phyloP scores from a whole-genome alignment of 2,113 vertebrate species.

The Sardina pilchardus region DNA sequence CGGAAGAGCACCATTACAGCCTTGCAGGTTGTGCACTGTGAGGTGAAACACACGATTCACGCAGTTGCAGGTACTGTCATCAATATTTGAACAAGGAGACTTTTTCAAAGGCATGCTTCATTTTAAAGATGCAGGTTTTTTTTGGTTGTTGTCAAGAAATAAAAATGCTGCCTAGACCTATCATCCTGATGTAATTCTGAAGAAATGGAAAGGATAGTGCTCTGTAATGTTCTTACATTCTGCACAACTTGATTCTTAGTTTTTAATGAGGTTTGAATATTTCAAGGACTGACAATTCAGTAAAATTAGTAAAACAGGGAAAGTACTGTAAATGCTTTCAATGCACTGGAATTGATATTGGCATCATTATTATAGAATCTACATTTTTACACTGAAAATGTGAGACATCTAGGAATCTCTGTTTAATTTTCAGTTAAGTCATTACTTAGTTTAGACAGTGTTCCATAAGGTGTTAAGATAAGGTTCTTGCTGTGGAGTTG shows the following conservation, averaged over 20 bases:
- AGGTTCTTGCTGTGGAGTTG: not conserved
- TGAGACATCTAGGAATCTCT: too few species aligned
- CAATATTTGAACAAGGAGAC: slow-evolving; percentile 26
- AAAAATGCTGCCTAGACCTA: not conserved
- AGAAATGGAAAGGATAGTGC: not conserved
- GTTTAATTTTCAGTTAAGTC: too few species aligned
- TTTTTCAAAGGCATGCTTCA: not conserved
- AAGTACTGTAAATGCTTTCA: not conserved
- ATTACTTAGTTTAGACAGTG: too few species aligned
- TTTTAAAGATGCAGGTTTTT: not conserved
- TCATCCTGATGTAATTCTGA: not conserved
- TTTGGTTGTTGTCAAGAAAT: not conserved
- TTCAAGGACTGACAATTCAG: too few species aligned
- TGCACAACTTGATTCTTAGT: not conserved
- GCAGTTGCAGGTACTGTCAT: slow-evolving; percentile 5
- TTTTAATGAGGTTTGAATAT: not conserved
- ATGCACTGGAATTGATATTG: not conserved
- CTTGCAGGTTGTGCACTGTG: not conserved
- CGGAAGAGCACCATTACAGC: not conserved
- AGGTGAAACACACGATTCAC: not conserved
- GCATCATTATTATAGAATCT: not conserved
- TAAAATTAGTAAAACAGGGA: too few species aligned
- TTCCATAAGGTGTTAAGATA: not conserved
- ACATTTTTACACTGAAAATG: too few species aligned
- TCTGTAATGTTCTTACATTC: too few species aligned